These are phyloP conservation scores for Trichoplusia ni DNA, from an alignment of 1,140 invertebrate species.

Conservation along the genomic window DNA sequence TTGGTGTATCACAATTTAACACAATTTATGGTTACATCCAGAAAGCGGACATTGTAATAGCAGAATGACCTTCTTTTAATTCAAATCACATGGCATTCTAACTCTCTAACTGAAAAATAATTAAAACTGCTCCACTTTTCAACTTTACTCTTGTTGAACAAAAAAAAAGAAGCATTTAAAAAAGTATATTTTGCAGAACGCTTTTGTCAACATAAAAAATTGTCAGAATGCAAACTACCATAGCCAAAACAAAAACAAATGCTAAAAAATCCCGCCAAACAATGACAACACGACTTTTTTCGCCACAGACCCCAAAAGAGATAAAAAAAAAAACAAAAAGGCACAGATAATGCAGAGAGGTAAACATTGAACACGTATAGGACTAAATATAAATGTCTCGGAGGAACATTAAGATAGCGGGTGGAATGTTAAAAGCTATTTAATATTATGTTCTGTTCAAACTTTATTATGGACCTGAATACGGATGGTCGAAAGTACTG, in stretches of 20 bases:
- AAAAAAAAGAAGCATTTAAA: too few species aligned
- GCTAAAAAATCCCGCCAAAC: neutral
- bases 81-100: too few species aligned
- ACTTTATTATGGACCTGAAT: slow-evolving; percentile 63
- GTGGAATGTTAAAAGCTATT: slow-evolving; percentile 81
- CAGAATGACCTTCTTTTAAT: too few species aligned
- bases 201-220: too few species aligned
- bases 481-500: slow-evolving; percentile 42
- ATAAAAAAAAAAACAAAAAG: slow-evolving; percentile 55
- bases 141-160: too few species aligned
- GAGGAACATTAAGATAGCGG: slow-evolving; percentile 68
- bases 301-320: slow-evolving; percentile 52
- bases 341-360: slow-evolving; percentile 68
- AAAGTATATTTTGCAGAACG: too few species aligned
- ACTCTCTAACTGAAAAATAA: too few species aligned
- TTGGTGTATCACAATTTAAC: too few species aligned
- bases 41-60: too few species aligned
- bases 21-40: too few species aligned
- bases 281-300: slow-evolving; percentile 8
- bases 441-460: slow-evolving; percentile 79
- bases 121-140: too few species aligned
- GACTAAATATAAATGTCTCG: slow-evolving; percentile 80
- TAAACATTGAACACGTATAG: slow-evolving; percentile 76
- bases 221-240: too few species aligned
- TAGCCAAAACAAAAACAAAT: neutral